Base-by-base conservation (phyloP, 1,140 invertebrate genomes). In the Sipha flava region DNA sequence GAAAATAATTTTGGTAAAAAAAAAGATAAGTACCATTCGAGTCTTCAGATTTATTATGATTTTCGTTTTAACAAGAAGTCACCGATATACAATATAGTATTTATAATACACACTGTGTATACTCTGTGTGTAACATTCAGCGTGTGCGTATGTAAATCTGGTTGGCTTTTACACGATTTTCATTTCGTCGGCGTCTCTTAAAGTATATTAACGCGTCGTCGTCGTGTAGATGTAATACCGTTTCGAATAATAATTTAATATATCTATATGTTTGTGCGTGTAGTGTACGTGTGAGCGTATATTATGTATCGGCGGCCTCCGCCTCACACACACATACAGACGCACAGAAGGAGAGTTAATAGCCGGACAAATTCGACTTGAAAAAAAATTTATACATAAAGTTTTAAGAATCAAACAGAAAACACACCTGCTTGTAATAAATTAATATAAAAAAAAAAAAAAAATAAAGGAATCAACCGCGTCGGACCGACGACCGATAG, bases 371-470 rank as follows among this genome's bases (percentile, higher is more conserved):
- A 54, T 54, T 54, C 45, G 45, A 47, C 45, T 18, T 7, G 49
- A 54, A 54, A 52, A n/a, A 52, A 62, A 62, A 62, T 57, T 31
- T 23, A 21, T 26, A 2, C 14, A 40, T 14, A 62, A 26, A 66
- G 37, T 66, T 43, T 59, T 14, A 34, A 59, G 34, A 77, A 77
- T 77, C 49, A 77, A 77, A 77, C 49, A 52, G 18, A 62, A 34
- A 37, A 77, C 73, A 59, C 73, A 47, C 73, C 31, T 57, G 73
- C n/a, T 37, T 54, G 49, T 75, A 75, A 75, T 75, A 75, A 75
- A 75, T 75, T 75, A 75, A 75, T 75, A 54, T 45, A 47, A 70
- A 26, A 70, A n/a, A 26, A 16, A 47, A 45, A 70, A 31, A 37
- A 14, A 62, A 34, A n/a, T 62, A 31, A 10, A 40, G 37, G 21